Conservation (phyloP, 2,888 invertebrate genomes). For the Melanotus villosus region DNA sequence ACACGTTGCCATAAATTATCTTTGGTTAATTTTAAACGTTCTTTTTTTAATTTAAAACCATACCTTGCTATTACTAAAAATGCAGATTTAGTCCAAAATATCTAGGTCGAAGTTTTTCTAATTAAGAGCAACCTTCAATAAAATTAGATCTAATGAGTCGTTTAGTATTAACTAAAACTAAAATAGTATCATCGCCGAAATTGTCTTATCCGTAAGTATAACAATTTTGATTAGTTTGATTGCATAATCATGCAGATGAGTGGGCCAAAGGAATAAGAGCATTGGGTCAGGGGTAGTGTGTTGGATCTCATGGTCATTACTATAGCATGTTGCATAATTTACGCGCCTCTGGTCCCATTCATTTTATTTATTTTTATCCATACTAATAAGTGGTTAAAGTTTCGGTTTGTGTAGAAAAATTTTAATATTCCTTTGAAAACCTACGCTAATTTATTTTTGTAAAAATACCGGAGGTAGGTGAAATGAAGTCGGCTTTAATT, state of each 20-base stretch:
- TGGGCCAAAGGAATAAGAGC: conserved; percentile 55
- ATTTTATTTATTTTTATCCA: neutral
- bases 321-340: conserved; percentile 8
- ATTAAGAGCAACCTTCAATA: neutral
- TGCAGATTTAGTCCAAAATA: neutral
- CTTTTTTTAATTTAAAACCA: too few relatives aligned
- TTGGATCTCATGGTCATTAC: conserved; percentile 55
- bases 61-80: too few relatives aligned
- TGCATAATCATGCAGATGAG: conserved; percentile 23
- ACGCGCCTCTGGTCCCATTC: neutral
- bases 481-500: too few relatives aligned
- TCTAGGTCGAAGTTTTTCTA: neutral
- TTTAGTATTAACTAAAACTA: neutral
- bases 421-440: too few relatives aligned
- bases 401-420: neutral
- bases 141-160: too few relatives aligned
- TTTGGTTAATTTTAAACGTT: too few relatives aligned
- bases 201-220: neutral
- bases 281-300: conserved; percentile 58
- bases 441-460: too few relatives aligned
- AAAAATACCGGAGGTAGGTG: too few relatives aligned
- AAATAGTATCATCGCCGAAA: neutral
- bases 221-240: neutral
- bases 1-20: too few relatives aligned
- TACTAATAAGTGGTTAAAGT: neutral